Evolutionary conservation across 1,140 invertebrate species (phyloP).

Genomic region (Neocloeon triangulifer): DNA sequence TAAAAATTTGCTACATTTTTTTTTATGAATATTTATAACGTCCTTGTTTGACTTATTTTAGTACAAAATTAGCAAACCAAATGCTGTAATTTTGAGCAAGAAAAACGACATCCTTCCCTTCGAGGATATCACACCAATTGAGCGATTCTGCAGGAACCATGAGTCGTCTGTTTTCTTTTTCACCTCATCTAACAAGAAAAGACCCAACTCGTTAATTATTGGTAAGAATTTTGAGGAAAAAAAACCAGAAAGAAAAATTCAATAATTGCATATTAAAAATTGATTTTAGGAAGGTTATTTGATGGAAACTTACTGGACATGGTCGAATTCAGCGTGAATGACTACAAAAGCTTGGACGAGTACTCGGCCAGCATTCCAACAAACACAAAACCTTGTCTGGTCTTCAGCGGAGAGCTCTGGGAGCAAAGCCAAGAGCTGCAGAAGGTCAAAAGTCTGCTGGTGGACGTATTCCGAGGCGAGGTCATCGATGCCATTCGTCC

Average conservation of each 20-base stretch:
- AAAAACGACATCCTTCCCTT: slow-evolving; percentile 74
- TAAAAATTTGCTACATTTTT: slow-evolving; percentile 4
- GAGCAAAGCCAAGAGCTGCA: slow-evolving; percentile 54
- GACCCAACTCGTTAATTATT: slow-evolving; percentile 78
- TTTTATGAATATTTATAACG: slow-evolving; percentile 4
- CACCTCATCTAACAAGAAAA: slow-evolving; percentile 80
- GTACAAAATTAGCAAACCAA: slow-evolving; percentile 66
- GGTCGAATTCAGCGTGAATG: slow-evolving; percentile 81
- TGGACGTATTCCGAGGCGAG: slow-evolving; percentile 86
- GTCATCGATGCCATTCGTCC: slow-evolving; percentile 55
- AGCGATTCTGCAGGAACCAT: slow-evolving; percentile 65
- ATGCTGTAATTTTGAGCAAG: slow-evolving; percentile 46
- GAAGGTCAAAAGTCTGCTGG: slow-evolving; percentile 68
- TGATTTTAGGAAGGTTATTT: slow-evolving; percentile 45
- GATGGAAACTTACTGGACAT: slow-evolving; percentile 84
- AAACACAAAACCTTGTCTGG: slow-evolving; percentile 74
- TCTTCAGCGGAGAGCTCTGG: slow-evolving; percentile 88
- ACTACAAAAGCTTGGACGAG: slow-evolving; percentile 62
- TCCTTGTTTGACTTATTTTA: slow-evolving; percentile 17
- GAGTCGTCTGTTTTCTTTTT: slow-evolving; percentile 78
- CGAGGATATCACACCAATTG: slow-evolving; percentile 58
- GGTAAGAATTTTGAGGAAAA: slow-evolving; percentile 28
- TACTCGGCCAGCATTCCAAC: slow-evolving; percentile 51
- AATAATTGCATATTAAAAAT: neutral
- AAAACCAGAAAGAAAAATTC: slow-evolving; percentile 3